These are phyloP conservation scores for Thaumatotibia leucotreta DNA, from an alignment of 1,140 invertebrate species.

Conservation along the genomic window DNA sequence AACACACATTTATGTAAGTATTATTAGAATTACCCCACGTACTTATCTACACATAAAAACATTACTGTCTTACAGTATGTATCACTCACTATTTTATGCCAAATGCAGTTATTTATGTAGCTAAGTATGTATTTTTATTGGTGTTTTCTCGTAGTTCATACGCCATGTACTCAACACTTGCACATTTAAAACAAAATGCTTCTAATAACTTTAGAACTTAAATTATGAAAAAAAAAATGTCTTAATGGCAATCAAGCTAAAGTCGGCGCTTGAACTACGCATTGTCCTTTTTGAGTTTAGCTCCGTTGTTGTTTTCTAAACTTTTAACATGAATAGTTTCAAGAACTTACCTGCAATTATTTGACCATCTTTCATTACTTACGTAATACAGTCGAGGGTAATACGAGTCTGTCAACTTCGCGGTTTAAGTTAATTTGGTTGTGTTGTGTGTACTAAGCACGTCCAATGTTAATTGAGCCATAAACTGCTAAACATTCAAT, in stretches of 20 bases:
- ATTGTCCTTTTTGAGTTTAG: neutral
- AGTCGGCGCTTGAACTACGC: conserved; percentile 60
- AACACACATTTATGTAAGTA: conserved; percentile 51
- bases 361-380: too few species aligned
- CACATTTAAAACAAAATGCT: neutral
- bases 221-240: neutral
- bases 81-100: conserved; percentile 59
- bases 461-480: too few species aligned
- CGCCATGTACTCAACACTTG: conserved; percentile 36
- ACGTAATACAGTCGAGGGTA: too few species aligned
- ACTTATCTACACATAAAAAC: conserved; percentile 63
- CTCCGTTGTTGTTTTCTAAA: neutral
- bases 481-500: too few species aligned
- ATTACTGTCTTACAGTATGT: conserved; percentile 71
- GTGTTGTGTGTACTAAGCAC: too few species aligned
- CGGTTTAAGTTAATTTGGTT: too few species aligned
- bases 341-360: too few species aligned
- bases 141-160: conserved; percentile 61
- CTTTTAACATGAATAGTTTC: neutral
- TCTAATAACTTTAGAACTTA: neutral
- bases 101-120: conserved; percentile 49
- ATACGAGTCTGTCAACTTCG: too few species aligned
- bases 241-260: neutral
- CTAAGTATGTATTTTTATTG: conserved; percentile 56
- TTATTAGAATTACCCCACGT: conserved; percentile 37